Percentiles rank a stretch among this genome's conserved stretches.
These are phyloP conservation scores for Rhagophthalmus giganteus DNA, from an alignment of 2,888 invertebrate species.

Conservation along the genomic window DNA sequence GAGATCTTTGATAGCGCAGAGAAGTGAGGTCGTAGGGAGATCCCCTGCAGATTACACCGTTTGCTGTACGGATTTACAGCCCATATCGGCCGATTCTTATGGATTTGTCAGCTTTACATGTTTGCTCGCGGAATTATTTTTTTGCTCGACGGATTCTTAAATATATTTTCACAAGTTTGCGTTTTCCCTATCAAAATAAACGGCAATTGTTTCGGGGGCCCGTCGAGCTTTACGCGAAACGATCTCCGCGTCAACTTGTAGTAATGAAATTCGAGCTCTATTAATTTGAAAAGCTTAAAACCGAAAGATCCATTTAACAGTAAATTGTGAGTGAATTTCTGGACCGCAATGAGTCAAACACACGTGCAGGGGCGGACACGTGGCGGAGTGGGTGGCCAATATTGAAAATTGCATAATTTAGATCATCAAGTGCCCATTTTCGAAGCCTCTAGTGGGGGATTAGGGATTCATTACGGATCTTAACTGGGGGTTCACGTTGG, in stretches of 20 bases:
- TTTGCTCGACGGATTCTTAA: conserved; percentile 25
- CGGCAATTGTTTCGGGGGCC: too few species aligned
- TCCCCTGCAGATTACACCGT: conserved; percentile 51
- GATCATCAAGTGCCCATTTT: conserved; percentile 53
- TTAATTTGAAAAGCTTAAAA: background rate
- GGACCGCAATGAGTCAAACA: conserved; percentile 58
- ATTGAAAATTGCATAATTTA: conserved; percentile 60
- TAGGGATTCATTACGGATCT: conserved; percentile 49
- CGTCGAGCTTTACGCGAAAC: too few species aligned
- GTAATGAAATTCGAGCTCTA: too few species aligned
- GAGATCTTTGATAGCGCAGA: conserved; percentile 40
- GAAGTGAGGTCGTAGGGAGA: conserved; percentile 40
- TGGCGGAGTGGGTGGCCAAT: conserved; percentile 58
- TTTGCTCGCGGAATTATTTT: conserved; percentile 48
- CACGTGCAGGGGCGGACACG: conserved; percentile 58
- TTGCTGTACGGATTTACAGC: conserved; percentile 54
- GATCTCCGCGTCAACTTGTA: too few species aligned
- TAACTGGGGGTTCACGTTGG: conserved; percentile 9
- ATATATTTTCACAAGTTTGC: background rate
- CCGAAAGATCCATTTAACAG: conserved; percentile 1
- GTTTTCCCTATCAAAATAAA: too few species aligned
- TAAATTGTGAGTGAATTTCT: conserved; percentile 52
- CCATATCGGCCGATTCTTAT: conserved; percentile 46
- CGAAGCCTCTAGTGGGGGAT: conserved; percentile 45
- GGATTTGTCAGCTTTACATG: conserved; percentile 52